Evolutionary conservation across 2,797 vertebrate genomes (phyloP), one percentile per base, ranked within the genome.

Genomic region (Gymnodraco acuticeps): DNA sequence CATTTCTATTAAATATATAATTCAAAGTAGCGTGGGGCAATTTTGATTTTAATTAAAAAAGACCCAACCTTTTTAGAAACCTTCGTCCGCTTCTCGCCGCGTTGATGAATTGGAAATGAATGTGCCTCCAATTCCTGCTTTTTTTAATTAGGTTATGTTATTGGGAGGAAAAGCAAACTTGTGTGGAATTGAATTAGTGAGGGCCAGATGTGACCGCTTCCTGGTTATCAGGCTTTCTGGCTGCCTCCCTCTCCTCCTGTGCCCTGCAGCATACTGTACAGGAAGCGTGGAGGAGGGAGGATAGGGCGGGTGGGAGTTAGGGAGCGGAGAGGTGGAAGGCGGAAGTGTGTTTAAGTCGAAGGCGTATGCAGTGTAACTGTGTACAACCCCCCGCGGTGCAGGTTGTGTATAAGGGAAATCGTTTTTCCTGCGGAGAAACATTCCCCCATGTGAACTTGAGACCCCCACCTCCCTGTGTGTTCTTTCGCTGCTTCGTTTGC

Each of bases 21-120:
- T 94, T 94, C 88, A 89, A 86, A 90, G 87, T 88, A 90, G 90
- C 83, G 78, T 78, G 60, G 89, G 86, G 91, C 89, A 93, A 93
- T 94, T 94, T 93, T 82, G 84, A 91, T 93, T 94, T 95, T 94
- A 93, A 94, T 93, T 93, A 93, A 93, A 93, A 93, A 91, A 89
- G 87, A 88, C 75, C 85, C 81, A 89, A 89, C 89, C 86, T 92
- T 92, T 91, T 91, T 81, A 84, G 61, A 86, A 93, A 90, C 90
- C 83, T 88, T 84, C 86, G 71, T 84, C 78, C 64, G 74, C 87
- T 78, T 90, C 88, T 64, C 84, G 78, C 81, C 64, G 48, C 27
- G 75, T 87, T 94, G 93, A 94, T 95, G 89, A 95, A 92, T 93
- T 92, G 88, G 86, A 94, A 93, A 89, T 86, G 86, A 90, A 83